Conservation (phyloP, 1,140 invertebrate genomes). For the Aphaenogaster floridana region DNA sequence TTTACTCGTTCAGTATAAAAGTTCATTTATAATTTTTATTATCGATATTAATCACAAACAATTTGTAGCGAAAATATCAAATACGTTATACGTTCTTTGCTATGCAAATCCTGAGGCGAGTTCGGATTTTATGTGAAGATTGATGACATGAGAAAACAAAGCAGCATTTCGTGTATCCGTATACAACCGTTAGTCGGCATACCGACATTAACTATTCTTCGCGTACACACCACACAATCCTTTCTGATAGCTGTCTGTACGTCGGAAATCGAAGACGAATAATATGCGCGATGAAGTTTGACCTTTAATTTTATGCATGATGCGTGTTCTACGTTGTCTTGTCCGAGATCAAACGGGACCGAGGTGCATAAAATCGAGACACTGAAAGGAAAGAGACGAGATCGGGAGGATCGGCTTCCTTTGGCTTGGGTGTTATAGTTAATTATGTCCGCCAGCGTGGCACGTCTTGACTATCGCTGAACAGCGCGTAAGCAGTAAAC, state of each 20-base stretch:
- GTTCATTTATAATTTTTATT: background rate
- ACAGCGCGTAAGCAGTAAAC: constrained; percentile 71
- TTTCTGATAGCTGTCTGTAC: constrained; percentile 7
- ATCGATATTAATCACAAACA: background rate
- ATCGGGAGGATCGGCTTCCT: constrained; percentile 27
- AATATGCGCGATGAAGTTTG: constrained; percentile 52
- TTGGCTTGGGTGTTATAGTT: constrained; percentile 69
- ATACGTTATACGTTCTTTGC: background rate
- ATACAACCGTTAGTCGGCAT: constrained; percentile 54
- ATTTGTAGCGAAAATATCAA: constrained; percentile 7
- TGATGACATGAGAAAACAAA: constrained; percentile 54
- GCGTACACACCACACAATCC: constrained; percentile 1
- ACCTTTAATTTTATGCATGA: constrained; percentile 49
- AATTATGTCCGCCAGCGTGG: constrained; percentile 75
- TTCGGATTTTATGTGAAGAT: constrained; percentile 19
- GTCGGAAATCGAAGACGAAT: constrained; percentile 68
- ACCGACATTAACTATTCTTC: constrained; percentile 49
- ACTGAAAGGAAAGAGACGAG: background rate
- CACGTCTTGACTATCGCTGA: constrained; percentile 65
- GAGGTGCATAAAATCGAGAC: constrained; percentile 35
- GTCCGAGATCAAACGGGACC: constrained; percentile 7
- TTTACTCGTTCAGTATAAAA: background rate
- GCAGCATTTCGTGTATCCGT: constrained; percentile 46
- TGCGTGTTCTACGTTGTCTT: constrained; percentile 47
- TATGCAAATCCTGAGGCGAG: background rate